Conservation (phyloP, 92 coral and sea anemone species). For the Galaxea fascicularis region DNA sequence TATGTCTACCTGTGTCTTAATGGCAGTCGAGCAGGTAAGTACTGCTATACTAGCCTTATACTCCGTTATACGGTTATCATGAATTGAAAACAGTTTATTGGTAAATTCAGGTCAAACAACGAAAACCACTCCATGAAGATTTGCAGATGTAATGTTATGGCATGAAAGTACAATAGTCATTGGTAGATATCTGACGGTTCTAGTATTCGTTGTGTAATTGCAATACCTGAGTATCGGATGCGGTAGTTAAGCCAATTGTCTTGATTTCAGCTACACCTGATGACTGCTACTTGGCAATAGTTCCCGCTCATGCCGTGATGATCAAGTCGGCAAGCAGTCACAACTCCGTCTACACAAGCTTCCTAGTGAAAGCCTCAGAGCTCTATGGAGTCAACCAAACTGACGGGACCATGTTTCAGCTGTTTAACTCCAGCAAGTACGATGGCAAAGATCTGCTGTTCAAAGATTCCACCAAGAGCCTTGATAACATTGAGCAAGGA, state of each 20-base stretch:
- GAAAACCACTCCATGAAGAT: no score
- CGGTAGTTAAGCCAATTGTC: background rate
- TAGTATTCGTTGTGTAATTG: no score
- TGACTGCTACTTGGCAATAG: conserved; percentile 23
- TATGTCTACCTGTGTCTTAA: conserved; percentile 44
- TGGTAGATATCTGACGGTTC: no score
- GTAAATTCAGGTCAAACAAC: no score
- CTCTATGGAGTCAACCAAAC: conserved; percentile 22
- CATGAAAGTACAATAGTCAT: no score
- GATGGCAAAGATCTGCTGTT: conserved; percentile 41
- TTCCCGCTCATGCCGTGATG: conserved; percentile 64
- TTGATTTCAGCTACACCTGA: background rate
- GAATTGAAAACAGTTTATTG: no score
- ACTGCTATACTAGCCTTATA: background rate
- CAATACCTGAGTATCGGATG: no score
- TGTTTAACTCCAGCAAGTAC: conserved; percentile 45
- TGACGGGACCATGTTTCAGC: conserved; percentile 28
- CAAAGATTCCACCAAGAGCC: conserved; percentile 53
- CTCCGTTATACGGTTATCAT: no score
- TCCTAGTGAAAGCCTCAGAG: conserved; percentile 41
- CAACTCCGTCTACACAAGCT: conserved; percentile 4
- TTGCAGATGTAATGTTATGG: no score
- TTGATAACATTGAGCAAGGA: conserved; percentile 24
- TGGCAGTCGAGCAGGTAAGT: conserved; percentile 33
- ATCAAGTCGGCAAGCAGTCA: background rate